Evolutionary conservation across 2,797 vertebrate species (phyloP), one percentile per base, ranked within the genome.

Genomic region (Bovichtus diacanthus): DNA sequence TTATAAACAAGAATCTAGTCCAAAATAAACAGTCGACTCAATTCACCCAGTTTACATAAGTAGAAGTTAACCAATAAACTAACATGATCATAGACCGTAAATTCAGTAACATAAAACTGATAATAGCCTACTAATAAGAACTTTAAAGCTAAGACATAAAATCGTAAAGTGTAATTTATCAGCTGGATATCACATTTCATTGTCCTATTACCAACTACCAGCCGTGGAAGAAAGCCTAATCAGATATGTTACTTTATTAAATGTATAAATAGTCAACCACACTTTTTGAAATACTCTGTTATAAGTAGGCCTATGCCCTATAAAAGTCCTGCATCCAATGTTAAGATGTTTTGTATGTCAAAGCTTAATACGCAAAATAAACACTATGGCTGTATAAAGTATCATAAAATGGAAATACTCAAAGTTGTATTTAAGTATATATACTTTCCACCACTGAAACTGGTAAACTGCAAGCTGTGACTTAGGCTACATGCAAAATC

Each of bases 401-500:
- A 36, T 41, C 7, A 19, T 21, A 11, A 27, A 34, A 47, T 39
- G 3, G 2, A 51, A 36, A 58, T 18, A 36, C 18, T 68, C 18
- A 70, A 25, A 44, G 3, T 19, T 59, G 10, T 25, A 38, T 15
- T 21, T 46, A 9, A 16, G 29, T 39, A 19, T 18, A 61, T 38
- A 25, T 19, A 10, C 4, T 59, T 36, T 39, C 4, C 13, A 25
- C 16, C 41, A 29, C 23, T n/a, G 21, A 55, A 63, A 49, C 15
- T 23, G 6, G 21, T 2, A 54, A 62, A 39, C 9, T 41, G 34
- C 29, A 39, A 34, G 27, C 25, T 46, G 18, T 15, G n/a, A 29
- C n/a, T 36, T 29, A 67, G n/a, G n/a, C n/a, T n/a, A n/a, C n/a
- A n/a, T 21, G 23, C 55, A 66, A 66, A 61, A 53, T 54, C 21